These are phyloP conservation scores for Pelodiscus sinensis DNA, from an alignment of 2,113 vertebrate genomes.

Conservation along the genomic window DNA sequence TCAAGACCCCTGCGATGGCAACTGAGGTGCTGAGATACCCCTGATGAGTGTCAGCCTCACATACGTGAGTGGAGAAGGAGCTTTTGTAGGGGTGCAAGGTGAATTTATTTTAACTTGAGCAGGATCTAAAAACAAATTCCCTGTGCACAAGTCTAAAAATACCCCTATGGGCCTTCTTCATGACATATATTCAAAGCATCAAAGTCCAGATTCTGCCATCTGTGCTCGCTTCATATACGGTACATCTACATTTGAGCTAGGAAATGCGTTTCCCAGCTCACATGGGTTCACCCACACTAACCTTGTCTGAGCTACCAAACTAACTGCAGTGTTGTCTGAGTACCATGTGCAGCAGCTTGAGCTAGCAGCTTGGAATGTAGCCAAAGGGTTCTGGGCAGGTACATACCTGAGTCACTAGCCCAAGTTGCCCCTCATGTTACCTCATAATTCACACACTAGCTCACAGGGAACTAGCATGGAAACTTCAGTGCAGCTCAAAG, in stretches of 20 bases:
- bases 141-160: not conserved
- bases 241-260: not conserved
- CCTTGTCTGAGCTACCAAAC: not conserved
- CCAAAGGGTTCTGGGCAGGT: too few relatives aligned
- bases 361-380: too few relatives aligned
- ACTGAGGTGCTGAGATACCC: too few relatives aligned
- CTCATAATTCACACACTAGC: too few relatives aligned
- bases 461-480: too few relatives aligned
- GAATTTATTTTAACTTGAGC: not conserved
- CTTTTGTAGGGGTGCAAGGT: not conserved
- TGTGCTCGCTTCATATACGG: not conserved
- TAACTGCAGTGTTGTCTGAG: not conserved
- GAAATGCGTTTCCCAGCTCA: not conserved
- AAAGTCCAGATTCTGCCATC: not conserved
- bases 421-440: too few relatives aligned
- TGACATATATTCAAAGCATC: rapidly evolving
- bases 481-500: too few relatives aligned
- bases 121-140: not conserved
- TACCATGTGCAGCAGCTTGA: not conserved
- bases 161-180: not conserved
- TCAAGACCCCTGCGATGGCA: too few relatives aligned
- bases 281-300: not conserved
- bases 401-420: too few relatives aligned
- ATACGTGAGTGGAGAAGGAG: not conserved
- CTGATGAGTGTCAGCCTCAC: too few relatives aligned